phyloP scores from a whole-genome alignment of 23 tunicate genomes.

The Phallusia fumigata region DNA sequence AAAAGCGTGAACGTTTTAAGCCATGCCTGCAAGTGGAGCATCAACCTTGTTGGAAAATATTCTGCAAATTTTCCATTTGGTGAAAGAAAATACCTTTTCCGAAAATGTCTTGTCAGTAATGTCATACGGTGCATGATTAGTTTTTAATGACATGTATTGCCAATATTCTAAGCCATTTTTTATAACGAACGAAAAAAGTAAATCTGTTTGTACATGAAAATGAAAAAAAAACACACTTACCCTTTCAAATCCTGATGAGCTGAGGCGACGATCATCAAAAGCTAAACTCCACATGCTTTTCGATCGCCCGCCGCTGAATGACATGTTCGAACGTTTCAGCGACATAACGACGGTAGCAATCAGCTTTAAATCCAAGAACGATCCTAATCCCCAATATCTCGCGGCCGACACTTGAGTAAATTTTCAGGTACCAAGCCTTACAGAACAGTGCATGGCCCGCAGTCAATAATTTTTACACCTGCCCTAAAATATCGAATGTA shows the following conservation, averaged over 20 bases:
- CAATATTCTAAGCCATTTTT: too few species aligned
- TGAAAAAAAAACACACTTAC: neutral
- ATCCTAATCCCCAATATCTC: neutral
- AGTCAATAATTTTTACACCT: neutral
- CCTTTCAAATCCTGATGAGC: constrained; percentile 1
- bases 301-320: constrained; percentile 40
- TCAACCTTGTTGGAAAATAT: too few species aligned
- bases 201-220: too few species aligned
- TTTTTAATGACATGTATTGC: too few species aligned
- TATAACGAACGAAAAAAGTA: too few species aligned
- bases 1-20: too few species aligned
- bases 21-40: too few species aligned
- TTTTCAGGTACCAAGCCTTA: neutral
- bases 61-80: too few species aligned
- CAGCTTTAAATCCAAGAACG: neutral
- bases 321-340: constrained; percentile 7
- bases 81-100: too few species aligned
- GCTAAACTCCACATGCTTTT: constrained; percentile 59
- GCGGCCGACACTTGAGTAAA: neutral
- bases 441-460: neutral
- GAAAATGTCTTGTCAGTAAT: too few species aligned
- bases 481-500: neutral
- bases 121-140: too few species aligned
- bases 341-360: neutral
- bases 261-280: constrained; percentile 31